These are phyloP conservation scores for Poecile atricapillus DNA, from an alignment of 2,113 vertebrate genomes.

Conservation along the genomic window DNA sequence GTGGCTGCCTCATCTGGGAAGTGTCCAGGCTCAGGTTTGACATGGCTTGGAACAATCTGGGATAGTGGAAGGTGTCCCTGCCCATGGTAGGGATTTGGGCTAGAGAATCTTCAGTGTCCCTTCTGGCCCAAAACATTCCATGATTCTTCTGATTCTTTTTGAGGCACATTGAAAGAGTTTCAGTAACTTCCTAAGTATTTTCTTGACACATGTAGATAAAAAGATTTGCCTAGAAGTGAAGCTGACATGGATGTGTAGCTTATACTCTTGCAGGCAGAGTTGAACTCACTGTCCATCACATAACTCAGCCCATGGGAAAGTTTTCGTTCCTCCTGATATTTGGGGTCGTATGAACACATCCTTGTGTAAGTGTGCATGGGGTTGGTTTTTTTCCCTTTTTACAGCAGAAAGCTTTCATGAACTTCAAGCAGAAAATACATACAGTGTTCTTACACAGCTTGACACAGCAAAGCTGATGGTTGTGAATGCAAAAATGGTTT, in stretches of 20 bases:
- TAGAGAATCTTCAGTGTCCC: neutral
- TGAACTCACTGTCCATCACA: neutral
- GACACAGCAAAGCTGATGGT: neutral
- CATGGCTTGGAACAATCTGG: neutral
- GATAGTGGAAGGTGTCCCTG: neutral
- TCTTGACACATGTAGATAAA: neutral
- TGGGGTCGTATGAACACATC: neutral
- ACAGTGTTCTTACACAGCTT: neutral
- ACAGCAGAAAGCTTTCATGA: neutral
- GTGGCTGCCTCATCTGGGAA: neutral
- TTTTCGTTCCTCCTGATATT: neutral
- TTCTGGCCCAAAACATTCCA: neutral
- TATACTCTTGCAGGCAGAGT: neutral
- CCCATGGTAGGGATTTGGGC: neutral
- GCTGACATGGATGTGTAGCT: neutral
- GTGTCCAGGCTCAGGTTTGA: neutral
- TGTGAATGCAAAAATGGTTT: neutral
- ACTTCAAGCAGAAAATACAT: neutral
- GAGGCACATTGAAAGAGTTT: neutral
- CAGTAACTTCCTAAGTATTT: neutral
- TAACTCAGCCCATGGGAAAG: neutral
- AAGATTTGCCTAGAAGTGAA: neutral
- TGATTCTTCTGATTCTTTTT: neutral
- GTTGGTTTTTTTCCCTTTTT: neutral
- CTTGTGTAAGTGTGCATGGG: neutral